Evolutionary conservation across 2,888 invertebrate species (phyloP).

Genomic region (Sinelater perroti): DNA sequence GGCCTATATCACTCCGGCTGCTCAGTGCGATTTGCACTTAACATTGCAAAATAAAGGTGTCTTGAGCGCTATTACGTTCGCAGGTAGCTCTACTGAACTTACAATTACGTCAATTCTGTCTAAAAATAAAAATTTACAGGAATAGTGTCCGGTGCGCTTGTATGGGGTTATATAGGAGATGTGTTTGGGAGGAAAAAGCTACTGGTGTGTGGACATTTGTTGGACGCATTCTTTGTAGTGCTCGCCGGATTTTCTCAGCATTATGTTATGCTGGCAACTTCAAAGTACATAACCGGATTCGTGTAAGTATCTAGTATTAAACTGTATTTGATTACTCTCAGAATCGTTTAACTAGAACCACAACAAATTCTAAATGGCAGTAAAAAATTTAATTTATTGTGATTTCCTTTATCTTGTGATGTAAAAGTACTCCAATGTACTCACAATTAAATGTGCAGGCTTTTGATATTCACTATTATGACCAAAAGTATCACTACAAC

Average conservation of each 20-base stretch:
- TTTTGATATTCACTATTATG: too few species aligned
- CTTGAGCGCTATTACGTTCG: constrained; percentile 75
- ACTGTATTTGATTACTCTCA: too few species aligned
- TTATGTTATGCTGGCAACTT: constrained; percentile 71
- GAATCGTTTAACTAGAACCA: too few species aligned
- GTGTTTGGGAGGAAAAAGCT: constrained; percentile 75
- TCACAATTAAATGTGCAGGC: too few species aligned
- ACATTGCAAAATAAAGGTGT: constrained; percentile 75
- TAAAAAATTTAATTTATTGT: too few species aligned
- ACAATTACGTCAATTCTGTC: constrained; percentile 23
- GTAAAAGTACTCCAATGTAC: too few species aligned
- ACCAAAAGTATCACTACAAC: too few species aligned
- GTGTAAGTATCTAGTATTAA: constrained; percentile 73
- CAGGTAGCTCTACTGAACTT: too few species aligned
- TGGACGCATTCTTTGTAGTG: constrained; percentile 71
- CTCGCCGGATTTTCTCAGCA: constrained; percentile 72
- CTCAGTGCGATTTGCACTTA: constrained; percentile 77
- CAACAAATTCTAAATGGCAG: too few species aligned
- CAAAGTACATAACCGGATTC: constrained; percentile 78
- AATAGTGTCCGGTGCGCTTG: constrained; percentile 77
- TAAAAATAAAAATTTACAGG: too few species aligned
- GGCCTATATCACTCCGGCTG: constrained; percentile 77
- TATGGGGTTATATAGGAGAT: constrained; percentile 83
- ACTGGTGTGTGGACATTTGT: constrained; percentile 71
- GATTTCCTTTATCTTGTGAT: too few species aligned